Conservation (phyloP, 2,888 invertebrate species). For the Leptinotarsa tumamoca region DNA sequence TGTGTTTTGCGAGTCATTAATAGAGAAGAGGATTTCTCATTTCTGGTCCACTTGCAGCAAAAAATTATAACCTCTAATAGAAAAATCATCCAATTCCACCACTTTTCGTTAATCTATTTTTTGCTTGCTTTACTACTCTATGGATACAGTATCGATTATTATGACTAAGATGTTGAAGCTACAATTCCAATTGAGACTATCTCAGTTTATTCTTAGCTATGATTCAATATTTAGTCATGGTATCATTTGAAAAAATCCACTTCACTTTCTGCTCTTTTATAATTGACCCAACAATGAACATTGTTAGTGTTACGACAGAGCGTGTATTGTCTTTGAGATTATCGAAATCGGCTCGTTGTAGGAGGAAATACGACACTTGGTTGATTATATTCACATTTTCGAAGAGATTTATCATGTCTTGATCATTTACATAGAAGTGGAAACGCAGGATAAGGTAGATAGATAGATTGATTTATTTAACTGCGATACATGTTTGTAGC, state of each 20-base stretch:
- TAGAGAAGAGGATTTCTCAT: neutral
- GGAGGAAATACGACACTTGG: neutral
- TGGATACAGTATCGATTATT: neutral
- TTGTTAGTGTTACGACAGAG: neutral
- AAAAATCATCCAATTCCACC: neutral
- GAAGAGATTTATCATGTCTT: neutral
- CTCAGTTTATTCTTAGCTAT: neutral
- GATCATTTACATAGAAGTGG: neutral
- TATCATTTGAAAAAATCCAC: neutral
- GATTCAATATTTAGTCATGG: neutral
- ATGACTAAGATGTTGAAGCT: neutral
- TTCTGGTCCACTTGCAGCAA: neutral
- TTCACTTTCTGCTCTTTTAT: neutral
- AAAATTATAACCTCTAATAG: neutral
- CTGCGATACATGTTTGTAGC: no score
- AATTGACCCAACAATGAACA: slow-evolving; percentile 8
- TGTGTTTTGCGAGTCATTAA: no score
- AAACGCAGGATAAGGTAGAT: no score
- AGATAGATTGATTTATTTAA: no score
- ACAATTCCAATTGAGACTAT: neutral
- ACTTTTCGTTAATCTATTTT: neutral
- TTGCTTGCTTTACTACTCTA: neutral
- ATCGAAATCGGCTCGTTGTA: neutral
- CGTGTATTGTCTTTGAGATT: neutral
- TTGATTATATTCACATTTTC: neutral